A percentile compares a stretch with the other conserved stretches of the same genome.
Conservation (phyloP, 2,888 invertebrate species). For the Napeogenes inachia region DNA sequence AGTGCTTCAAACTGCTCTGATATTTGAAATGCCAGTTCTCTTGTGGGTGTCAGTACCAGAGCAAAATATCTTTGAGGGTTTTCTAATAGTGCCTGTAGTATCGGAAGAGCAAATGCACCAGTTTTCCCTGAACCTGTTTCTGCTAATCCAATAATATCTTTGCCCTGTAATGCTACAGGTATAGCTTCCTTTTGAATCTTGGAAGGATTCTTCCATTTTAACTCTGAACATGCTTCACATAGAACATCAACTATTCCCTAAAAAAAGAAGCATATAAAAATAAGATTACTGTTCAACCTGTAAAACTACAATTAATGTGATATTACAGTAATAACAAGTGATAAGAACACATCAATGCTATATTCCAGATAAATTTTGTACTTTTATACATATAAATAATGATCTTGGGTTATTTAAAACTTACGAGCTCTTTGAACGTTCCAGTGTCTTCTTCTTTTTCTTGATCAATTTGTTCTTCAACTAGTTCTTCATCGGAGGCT, state of each 20-base stretch:
- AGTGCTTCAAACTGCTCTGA: constrained; percentile 98
- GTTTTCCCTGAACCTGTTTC: constrained; percentile 98
- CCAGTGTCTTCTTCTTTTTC: constrained; percentile 51
- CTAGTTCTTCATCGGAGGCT: constrained; percentile 40
- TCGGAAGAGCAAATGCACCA: constrained; percentile 97
- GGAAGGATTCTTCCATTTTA: constrained; percentile 96
- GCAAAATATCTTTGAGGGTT: constrained; percentile 97
- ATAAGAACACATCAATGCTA: not conserved
- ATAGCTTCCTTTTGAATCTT: constrained; percentile 97
- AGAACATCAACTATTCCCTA: constrained; percentile 94
- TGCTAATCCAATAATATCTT: constrained; percentile 79
- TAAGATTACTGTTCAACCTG: constrained; percentile 1
- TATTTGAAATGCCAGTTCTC: constrained; percentile 98
- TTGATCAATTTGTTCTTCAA: constrained; percentile 31
- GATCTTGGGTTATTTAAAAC: constrained; percentile 11
- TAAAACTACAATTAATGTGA: not conserved
- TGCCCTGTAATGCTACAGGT: constrained; percentile 92
- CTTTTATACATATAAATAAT: not conserved
- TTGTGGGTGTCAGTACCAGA: constrained; percentile 94
- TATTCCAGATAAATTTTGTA: not conserved
- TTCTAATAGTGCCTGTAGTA: constrained; percentile 92
- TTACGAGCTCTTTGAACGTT: constrained; percentile 71
- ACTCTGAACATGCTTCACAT: constrained; percentile 91
- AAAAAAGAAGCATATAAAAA: constrained; percentile 16
- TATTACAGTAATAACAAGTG: not conserved